Conservation (phyloP, 2,888 invertebrate species). For the Crepidodera aurea region DNA sequence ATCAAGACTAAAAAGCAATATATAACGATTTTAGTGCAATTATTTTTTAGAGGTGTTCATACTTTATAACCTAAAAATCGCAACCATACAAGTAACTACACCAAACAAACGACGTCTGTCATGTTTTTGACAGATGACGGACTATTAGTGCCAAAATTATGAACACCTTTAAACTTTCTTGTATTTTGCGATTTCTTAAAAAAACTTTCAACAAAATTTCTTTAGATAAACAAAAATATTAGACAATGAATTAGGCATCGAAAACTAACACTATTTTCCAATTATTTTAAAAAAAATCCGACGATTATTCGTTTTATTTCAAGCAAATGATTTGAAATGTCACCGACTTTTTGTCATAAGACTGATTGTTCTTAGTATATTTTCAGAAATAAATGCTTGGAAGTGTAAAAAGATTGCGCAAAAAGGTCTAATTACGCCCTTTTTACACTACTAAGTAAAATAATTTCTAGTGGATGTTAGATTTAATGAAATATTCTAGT, state of each 20-base stretch:
- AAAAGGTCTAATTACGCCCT: neutral
- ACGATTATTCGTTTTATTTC: conserved; percentile 24
- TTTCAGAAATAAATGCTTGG: conserved; percentile 28
- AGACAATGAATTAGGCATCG: conserved; percentile 43
- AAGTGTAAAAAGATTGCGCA: neutral
- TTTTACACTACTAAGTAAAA: conserved; percentile 6
- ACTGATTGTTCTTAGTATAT: conserved; percentile 51
- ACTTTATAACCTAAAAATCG: neutral
- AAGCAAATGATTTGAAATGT: conserved; percentile 27
- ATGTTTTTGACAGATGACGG: neutral
- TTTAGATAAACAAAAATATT: conserved; percentile 6
- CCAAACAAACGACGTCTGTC: too few species aligned
- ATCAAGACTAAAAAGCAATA: conserved; percentile 38
- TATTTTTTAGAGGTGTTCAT: conserved; percentile 31
- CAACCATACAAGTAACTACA: too few species aligned
- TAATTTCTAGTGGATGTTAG: conserved; percentile 19
- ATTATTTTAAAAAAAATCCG: conserved; percentile 1
- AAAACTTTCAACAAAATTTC: neutral
- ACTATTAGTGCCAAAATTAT: neutral
- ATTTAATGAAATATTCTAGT: conserved; percentile 17
- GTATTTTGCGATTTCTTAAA: neutral
- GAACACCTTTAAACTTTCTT: neutral
- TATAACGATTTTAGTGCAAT: conserved; percentile 45
- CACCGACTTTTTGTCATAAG: conserved; percentile 49
- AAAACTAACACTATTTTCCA: conserved; percentile 21